These are phyloP conservation scores for Anorthoa munda DNA, from an alignment of 2,888 invertebrate species.

Conservation along the genomic window DNA sequence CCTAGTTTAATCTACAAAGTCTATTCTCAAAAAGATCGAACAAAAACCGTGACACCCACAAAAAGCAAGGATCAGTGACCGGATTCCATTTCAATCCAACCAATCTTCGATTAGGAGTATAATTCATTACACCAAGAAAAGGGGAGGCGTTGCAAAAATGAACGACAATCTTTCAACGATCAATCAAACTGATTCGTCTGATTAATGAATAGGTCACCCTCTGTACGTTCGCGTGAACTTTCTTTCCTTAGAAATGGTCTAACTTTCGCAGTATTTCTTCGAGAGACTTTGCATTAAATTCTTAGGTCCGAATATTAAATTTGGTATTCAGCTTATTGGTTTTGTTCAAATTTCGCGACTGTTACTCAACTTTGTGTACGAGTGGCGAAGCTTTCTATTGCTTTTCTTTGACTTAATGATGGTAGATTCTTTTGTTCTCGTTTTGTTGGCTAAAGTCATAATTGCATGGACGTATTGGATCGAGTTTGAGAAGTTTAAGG, in stretches of 20 bases:
- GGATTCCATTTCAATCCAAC: slow-evolving; percentile 55
- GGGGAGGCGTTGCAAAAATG: slow-evolving; percentile 60
- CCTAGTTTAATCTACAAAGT: not conserved
- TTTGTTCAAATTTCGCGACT: slow-evolving; percentile 60
- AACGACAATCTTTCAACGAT: slow-evolving; percentile 63
- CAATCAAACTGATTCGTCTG: slow-evolving; percentile 66
- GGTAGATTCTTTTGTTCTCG: slow-evolving; percentile 37
- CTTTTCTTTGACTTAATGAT: slow-evolving; percentile 53
- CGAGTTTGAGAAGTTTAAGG: slow-evolving; percentile 33
- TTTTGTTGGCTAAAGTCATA: slow-evolving; percentile 34
- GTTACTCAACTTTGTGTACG: slow-evolving; percentile 53
- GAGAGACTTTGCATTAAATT: slow-evolving; percentile 58
- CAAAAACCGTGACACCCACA: slow-evolving; percentile 25
- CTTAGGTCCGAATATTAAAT: slow-evolving; percentile 64
- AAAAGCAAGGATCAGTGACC: slow-evolving; percentile 46
- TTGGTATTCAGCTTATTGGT: slow-evolving; percentile 63
- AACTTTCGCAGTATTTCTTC: slow-evolving; percentile 67
- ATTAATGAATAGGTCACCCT: slow-evolving; percentile 64
- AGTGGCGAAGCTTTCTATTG: slow-evolving; percentile 45
- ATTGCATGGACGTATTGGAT: slow-evolving; percentile 54
- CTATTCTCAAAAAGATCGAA: not conserved
- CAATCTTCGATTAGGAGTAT: slow-evolving; percentile 54
- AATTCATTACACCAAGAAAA: slow-evolving; percentile 62
- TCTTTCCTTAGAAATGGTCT: slow-evolving; percentile 48
- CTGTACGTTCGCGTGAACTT: slow-evolving; percentile 48